Evolutionary conservation across 92 coral and sea anemone species (phyloP), one percentile per base, ranked within the genome.

Genomic region (Zoanthus solanderi): DNA sequence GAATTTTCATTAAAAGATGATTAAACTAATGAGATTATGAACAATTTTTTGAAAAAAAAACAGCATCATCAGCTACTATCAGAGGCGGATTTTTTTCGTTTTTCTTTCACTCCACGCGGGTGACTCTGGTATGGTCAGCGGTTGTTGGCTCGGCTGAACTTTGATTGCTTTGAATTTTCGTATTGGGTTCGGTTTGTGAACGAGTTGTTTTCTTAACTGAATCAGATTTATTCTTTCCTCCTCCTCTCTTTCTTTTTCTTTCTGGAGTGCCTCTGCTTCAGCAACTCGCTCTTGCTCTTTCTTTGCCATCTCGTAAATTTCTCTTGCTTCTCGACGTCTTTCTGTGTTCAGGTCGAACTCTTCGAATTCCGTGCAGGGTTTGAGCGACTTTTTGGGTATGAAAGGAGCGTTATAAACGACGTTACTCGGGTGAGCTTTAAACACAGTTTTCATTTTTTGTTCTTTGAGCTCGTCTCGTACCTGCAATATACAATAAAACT

Each of bases 121-220:
- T 0, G 99, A 97, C 32, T 87, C 91, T 0, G 99, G 94, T n/a
- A 87, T 76, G 4, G 99, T 97, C 17, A 97, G 85, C 15, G 94
- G 94, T 79, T 85, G 93, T 0, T 90, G 91, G 84, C 99, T 97
- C 9, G 92, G 93, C 48, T 87, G 80, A 11, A 97, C 90, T 29
- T 90, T 83, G 1, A 97, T 92, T 9, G 73, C 44, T 73, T 92
- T 93, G 90, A 87, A 97, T 83, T 89, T 93, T 56, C 96, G 92
- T 15, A 97, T 93, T 15, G 99, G 99, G 46, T 97, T 96, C 0
- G 96, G 87, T 44, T 97, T 97, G 89, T 97, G 99, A 5, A 97
- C 99, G 76, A 97, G 88, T 54, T 95, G 95, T 67, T 93, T 95
- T 76, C 99, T 85, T 44, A 97, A 88, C 23, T 74, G 50, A 32